A percentile compares a stretch with the other conserved stretches of the same genome.
Conservation (phyloP, 2,888 invertebrate species). For the Eucriotettix oculatus region DNA sequence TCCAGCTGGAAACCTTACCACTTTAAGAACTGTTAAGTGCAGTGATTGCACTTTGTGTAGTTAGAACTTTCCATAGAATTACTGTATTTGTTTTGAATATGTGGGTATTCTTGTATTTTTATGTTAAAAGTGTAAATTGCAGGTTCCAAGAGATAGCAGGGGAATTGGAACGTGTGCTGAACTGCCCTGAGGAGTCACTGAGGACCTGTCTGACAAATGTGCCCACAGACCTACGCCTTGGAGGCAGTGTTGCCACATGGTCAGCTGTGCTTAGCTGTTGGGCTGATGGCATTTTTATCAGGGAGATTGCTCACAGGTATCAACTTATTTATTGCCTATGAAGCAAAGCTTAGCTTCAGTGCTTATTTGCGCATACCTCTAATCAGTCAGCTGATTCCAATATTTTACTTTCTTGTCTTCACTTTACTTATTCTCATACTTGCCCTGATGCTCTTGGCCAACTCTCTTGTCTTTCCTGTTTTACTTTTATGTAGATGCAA, state of each 20-base stretch:
- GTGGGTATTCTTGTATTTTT: no score
- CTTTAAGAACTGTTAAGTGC: not conserved
- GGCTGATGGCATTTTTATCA: slow-evolving; percentile 61
- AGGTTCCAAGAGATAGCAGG: slow-evolving; percentile 87
- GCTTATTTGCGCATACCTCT: no score
- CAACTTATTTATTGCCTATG: not conserved
- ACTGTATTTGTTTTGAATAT: no score
- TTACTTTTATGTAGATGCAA: no score
- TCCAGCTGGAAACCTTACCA: no score
- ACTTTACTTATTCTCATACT: no score
- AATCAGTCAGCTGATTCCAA: no score
- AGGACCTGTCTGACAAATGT: not conserved
- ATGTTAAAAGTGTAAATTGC: slow-evolving; percentile 7
- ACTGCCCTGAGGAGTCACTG: not conserved
- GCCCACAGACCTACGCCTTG: slow-evolving; percentile 15
- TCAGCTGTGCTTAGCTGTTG: slow-evolving; percentile 47
- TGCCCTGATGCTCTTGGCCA: no score
- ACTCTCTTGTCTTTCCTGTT: no score
- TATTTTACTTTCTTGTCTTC: no score
- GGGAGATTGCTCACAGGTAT: slow-evolving; percentile 47
- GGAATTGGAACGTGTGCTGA: slow-evolving; percentile 21
- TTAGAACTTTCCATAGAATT: no score
- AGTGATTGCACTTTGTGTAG: not conserved
- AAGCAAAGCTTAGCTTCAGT: no score
- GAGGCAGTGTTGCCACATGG: slow-evolving; percentile 32